Evolutionary conservation across 2,113 vertebrate species (phyloP).

Genomic region (Oenanthe oenanthe): DNA sequence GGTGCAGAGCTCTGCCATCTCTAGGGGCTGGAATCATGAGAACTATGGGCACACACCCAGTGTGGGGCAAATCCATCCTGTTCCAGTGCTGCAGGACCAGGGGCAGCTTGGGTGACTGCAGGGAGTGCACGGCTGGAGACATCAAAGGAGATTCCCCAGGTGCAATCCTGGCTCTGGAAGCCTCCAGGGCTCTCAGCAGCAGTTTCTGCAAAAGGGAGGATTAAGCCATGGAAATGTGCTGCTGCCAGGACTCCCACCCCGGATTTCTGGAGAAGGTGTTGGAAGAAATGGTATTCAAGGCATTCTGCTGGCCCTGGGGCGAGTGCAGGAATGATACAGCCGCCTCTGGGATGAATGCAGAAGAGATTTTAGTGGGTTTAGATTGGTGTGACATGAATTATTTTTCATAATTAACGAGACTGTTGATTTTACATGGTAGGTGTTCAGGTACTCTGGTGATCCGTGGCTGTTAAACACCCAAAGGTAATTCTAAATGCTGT

Average conservation of each 20-base stretch:
- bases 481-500: constrained; percentile 48
- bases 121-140: fast-evolving
- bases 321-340: not conserved
- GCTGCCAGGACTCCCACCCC: not conserved
- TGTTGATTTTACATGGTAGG: constrained; percentile 63
- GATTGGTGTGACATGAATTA: constrained; percentile 34
- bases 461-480: constrained; percentile 49
- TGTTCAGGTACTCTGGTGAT: constrained; percentile 55
- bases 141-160: not conserved
- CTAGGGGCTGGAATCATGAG: not conserved
- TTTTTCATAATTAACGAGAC: constrained; percentile 46
- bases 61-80: not conserved
- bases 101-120: not conserved
- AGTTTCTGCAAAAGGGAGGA: not conserved
- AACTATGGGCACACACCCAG: fast-evolving
- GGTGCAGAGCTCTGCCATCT: not conserved
- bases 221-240: fast-evolving
- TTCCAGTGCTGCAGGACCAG: fast-evolving
- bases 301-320: not conserved
- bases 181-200: not conserved
- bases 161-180: not conserved
- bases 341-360: not conserved
- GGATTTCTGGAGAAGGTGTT: fast-evolving
- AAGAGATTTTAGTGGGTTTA: not conserved
- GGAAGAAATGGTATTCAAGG: not conserved